Conservation (phyloP, 35 echinoderm and acorn worm genomes). For the Amphiura filiformis region DNA sequence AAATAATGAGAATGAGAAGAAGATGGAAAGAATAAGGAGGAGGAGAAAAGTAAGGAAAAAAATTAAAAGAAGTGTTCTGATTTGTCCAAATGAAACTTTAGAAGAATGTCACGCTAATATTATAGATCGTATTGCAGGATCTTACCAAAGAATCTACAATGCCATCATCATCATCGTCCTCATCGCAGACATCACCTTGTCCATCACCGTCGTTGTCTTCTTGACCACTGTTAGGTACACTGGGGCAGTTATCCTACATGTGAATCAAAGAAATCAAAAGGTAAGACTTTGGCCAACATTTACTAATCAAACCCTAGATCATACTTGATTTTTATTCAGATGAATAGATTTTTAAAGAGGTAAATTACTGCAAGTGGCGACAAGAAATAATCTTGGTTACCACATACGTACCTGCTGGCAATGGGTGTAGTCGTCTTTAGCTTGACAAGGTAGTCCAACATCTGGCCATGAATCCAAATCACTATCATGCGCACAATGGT, state of each 20-base stretch:
- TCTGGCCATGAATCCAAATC: conserved; percentile 97
- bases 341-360: no score
- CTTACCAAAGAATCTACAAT: conserved; percentile 74
- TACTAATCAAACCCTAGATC: no score
- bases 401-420: conserved; percentile 85
- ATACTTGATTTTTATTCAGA: no score
- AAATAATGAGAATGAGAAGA: no score
- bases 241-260: conserved; percentile 84
- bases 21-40: no score
- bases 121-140: no score
- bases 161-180: conserved; percentile 89
- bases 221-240: conserved; percentile 92
- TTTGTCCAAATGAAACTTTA: no score
- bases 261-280: not conserved
- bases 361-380: no score
- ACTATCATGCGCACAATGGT: conserved; percentile 73
- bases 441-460: conserved; percentile 63
- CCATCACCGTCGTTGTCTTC: conserved; percentile 91
- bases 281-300: not conserved
- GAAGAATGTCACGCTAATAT: no score
- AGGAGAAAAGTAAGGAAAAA: no score
- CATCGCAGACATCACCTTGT: conserved; percentile 82
- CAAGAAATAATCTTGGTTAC: no score
- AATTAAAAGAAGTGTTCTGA: no score
- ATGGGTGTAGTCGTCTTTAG: conserved; percentile 62